Evolutionary conservation across 2,113 vertebrate species (phyloP).

Genomic region (Corvus cornix): DNA sequence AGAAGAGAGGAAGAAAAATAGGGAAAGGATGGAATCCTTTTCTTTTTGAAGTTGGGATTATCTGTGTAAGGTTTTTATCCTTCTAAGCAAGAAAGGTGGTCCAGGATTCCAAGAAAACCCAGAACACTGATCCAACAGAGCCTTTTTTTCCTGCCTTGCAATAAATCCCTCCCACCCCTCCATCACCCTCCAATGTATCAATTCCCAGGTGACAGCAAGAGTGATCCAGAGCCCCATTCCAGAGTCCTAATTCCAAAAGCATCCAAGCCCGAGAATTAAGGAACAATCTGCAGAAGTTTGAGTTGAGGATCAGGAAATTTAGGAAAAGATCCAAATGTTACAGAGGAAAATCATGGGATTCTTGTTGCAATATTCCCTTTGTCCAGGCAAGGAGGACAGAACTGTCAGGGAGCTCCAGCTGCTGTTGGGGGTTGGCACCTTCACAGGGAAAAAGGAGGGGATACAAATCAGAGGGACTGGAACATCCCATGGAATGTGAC

Average conservation of each 20-base stretch:
- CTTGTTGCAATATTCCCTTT: background rate
- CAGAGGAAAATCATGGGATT: background rate
- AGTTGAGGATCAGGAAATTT: background rate
- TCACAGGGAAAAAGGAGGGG: background rate
- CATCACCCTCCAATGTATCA: background rate
- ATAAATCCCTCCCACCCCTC: background rate
- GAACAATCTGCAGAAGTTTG: background rate
- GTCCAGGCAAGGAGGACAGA: background rate
- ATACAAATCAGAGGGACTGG: background rate
- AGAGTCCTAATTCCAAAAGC: background rate
- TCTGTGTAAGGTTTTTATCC: background rate
- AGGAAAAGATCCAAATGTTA: background rate
- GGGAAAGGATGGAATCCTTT: background rate
- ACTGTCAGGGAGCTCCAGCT: background rate
- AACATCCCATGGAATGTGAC: too few relatives aligned
- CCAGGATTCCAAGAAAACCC: background rate
- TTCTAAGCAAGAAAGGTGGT: background rate
- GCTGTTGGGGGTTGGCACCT: background rate
- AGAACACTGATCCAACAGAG: background rate
- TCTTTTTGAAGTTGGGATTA: background rate
- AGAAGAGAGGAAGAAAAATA: background rate
- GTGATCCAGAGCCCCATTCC: background rate
- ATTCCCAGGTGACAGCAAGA: background rate
- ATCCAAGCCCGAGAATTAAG: background rate
- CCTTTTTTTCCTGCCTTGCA: background rate